Evolutionary conservation across 2,888 invertebrate species (phyloP).

Genomic region (Dicyrtomina minuta): DNA sequence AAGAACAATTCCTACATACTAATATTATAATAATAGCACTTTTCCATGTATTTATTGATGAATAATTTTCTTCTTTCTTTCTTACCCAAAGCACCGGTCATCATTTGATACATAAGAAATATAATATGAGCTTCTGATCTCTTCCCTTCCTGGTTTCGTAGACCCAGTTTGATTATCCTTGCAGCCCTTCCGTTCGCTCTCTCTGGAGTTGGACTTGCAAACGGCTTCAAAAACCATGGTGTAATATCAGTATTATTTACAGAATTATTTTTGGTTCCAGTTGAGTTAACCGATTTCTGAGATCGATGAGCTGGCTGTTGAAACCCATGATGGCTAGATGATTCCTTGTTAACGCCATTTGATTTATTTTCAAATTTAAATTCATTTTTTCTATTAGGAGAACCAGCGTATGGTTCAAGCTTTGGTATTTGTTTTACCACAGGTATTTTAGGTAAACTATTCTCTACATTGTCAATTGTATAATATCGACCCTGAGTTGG

Average conservation of each 20-base stretch:
- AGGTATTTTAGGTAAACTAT: constrained; percentile 9
- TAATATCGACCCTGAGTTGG: neutral
- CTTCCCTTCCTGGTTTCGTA: neutral
- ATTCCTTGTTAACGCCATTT: too few species aligned
- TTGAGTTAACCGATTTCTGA: neutral
- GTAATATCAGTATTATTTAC: neutral
- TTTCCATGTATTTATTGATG: neutral
- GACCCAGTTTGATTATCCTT: constrained; percentile 3
- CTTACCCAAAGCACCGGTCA: constrained; percentile 14
- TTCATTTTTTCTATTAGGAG: neutral
- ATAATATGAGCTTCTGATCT: constrained; percentile 14
- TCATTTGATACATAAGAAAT: constrained; percentile 6
- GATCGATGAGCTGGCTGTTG: neutral
- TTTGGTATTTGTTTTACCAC: neutral
- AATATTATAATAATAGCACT: neutral
- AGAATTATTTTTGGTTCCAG: neutral
- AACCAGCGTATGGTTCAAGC: neutral
- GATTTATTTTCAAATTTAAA: too few species aligned
- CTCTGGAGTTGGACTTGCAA: neutral
- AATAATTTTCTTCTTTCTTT: neutral
- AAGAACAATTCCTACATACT: neutral
- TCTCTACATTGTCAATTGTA: constrained; percentile 12
- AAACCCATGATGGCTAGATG: too few species aligned
- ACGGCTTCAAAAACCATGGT: neutral
- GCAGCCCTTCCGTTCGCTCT: constrained; percentile 15